Percentiles rank a stretch among this genome's conserved stretches.
Conservation (phyloP, 2,888 invertebrate genomes). For the Acleris holmiana region DNA sequence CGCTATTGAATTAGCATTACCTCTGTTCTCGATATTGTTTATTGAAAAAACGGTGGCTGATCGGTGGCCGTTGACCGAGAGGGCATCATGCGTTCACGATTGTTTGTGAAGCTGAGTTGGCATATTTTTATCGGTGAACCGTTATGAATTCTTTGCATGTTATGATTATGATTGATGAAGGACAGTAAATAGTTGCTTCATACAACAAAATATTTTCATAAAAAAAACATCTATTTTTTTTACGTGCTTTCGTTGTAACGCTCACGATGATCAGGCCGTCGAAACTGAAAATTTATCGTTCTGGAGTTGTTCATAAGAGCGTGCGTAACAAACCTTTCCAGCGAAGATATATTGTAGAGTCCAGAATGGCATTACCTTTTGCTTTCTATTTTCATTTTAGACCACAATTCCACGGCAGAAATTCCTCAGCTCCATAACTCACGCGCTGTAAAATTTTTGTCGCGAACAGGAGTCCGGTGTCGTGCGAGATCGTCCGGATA, state of each 20-base stretch:
- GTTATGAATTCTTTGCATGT: neutral
- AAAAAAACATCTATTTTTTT: too few relatives aligned
- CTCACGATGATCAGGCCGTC: too few relatives aligned
- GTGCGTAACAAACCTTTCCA: too few relatives aligned
- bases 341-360: too few relatives aligned
- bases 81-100: conserved; percentile 6
- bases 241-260: too few relatives aligned
- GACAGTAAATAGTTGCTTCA: too few relatives aligned
- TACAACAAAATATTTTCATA: too few relatives aligned
- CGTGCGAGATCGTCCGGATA: conserved; percentile 73
- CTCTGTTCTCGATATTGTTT: conserved; percentile 72
- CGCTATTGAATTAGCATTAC: conserved; percentile 82
- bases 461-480: conserved; percentile 53
- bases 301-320: too few relatives aligned
- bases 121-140: conserved; percentile 6
- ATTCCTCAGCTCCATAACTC: conserved; percentile 15
- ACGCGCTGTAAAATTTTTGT: conserved; percentile 31
- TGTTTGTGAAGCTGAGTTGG: conserved; percentile 1
- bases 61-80: conserved; percentile 1
- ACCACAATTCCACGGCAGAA: neutral
- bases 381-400: neutral
- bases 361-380: neutral
- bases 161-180: neutral
- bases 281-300: too few relatives aligned
- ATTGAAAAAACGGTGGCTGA: conserved; percentile 20